Conservation (phyloP, 2,113 vertebrate species). For the Neolamprologus longior region DNA sequence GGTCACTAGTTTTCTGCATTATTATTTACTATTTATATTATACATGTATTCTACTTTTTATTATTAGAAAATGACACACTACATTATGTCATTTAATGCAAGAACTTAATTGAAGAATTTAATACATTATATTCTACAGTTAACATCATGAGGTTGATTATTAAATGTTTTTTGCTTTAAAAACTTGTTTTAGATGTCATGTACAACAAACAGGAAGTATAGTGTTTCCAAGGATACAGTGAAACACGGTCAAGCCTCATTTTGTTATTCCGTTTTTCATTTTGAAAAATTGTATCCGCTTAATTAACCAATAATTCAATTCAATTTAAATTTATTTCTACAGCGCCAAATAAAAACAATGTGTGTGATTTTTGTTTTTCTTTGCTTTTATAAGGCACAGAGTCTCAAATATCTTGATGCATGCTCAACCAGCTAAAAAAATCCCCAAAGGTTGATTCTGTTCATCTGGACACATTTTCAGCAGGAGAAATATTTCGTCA, state of each 20-base stretch:
- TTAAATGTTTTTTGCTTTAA: neutral
- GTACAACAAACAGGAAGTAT: neutral
- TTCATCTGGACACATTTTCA: too few relatives aligned
- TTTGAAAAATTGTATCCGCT: neutral
- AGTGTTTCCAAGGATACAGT: neutral
- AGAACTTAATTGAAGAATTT: neutral
- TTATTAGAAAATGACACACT: neutral
- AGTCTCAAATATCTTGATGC: too few relatives aligned
- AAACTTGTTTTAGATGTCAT: neutral
- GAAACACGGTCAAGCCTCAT: neutral
- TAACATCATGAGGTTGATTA: neutral
- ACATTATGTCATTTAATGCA: fast-evolving
- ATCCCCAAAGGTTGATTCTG: too few relatives aligned
- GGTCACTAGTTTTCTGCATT: neutral
- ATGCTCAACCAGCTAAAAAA: too few relatives aligned
- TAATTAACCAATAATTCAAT: neutral
- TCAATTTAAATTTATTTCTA: too few relatives aligned
- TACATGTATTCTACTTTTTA: neutral
- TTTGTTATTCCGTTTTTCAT: neutral
- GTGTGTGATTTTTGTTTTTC: too few relatives aligned
- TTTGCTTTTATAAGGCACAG: too few relatives aligned
- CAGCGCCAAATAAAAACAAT: too few relatives aligned
- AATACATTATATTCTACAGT: neutral
- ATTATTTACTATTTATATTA: neutral
- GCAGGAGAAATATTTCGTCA: fast-evolving